A percentile compares a stretch with the other conserved stretches of the same genome.
Conservation (phyloP, 2,888 invertebrate species). For the Nebria salina region DNA sequence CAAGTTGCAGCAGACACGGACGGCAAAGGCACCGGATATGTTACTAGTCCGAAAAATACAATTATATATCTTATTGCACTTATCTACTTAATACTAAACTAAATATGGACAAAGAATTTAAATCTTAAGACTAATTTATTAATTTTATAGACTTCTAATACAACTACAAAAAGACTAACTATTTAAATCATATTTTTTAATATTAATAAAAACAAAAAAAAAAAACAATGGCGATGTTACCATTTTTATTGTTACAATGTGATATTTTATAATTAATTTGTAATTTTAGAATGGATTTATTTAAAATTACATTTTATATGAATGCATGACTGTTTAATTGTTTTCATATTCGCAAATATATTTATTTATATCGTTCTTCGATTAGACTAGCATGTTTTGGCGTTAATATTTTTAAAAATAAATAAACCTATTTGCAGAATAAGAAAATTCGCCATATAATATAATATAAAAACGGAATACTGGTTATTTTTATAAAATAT, state of each 20-base stretch:
- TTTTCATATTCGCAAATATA: not conserved
- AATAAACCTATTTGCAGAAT: not conserved
- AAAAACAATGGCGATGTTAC: slow-evolving; percentile 33
- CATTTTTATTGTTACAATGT: slow-evolving; percentile 25
- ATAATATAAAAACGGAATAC: not conserved
- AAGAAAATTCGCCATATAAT: not conserved
- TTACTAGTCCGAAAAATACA: slow-evolving; percentile 39
- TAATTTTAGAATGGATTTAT: not conserved
- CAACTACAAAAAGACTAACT: not conserved
- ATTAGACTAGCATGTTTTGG: slow-evolving; percentile 4
- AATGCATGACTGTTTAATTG: slow-evolving; percentile 17
- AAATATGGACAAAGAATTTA: not conserved
- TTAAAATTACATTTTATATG: slow-evolving; percentile 25
- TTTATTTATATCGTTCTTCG: not conserved
- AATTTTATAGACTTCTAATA: slow-evolving; percentile 13
- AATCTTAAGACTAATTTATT: not conserved
- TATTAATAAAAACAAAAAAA: not conserved
- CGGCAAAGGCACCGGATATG: slow-evolving; percentile 39
- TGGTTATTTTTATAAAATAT: not conserved
- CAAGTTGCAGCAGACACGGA: slow-evolving; percentile 49
- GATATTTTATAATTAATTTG: slow-evolving; percentile 14
- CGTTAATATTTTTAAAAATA: not conserved
- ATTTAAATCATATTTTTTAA: not conserved
- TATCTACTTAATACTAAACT: slow-evolving; percentile 21
- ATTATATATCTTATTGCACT: slow-evolving; percentile 26